Base-by-base conservation (phyloP, 2,888 invertebrate species). In the Eurois occulta region DNA sequence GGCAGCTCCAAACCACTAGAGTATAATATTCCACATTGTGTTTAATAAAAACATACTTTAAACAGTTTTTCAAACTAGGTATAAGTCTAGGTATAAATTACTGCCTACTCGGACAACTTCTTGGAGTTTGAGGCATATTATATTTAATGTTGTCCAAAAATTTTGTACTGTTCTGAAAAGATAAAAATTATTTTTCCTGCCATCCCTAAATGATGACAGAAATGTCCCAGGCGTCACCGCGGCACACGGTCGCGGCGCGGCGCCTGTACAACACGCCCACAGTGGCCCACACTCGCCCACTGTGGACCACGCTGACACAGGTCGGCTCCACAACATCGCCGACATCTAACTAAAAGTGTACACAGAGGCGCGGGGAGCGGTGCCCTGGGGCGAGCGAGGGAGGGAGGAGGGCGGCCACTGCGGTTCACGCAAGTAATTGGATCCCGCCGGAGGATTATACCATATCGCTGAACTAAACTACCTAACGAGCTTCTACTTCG, bases 361-460 rank as follows among this genome's bases (percentile, higher is more conserved):
- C 48, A 78, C 48, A 58, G 64, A 32, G 24, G 32, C 21, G 52
- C 18, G 28, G 28, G 43, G 24, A 2, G 41, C 21, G n/a, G 32
- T 43, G 32, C 4, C 21, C 13, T 2, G 43, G 38, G 48, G 32
- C 32, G n/a, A 60, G 58, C 28, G 58, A n/a, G 58, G 28, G 58
- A 8, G 7, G 60, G 4, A 8, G 43, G 8, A 43, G 16, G 24
- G 64, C 1, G 58, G 48, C 38, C 68, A 43, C 71, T 77, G 81
- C 77, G 81, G 81, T 70, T 84, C 77, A 78, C 86, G 77, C 86
- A 81, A 87, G 80, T 86, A 84, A 87, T 87, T 81, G 86, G 87
- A 80, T 87, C 79, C 67, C 72, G 71, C 66, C 72, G 58, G 73
- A 79, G 81, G 87, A 87, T 87, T 81, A 84, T 48, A 68, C 76